Base-by-base conservation (phyloP, 2,888 invertebrate species). In the Lasius platythorax region DNA sequence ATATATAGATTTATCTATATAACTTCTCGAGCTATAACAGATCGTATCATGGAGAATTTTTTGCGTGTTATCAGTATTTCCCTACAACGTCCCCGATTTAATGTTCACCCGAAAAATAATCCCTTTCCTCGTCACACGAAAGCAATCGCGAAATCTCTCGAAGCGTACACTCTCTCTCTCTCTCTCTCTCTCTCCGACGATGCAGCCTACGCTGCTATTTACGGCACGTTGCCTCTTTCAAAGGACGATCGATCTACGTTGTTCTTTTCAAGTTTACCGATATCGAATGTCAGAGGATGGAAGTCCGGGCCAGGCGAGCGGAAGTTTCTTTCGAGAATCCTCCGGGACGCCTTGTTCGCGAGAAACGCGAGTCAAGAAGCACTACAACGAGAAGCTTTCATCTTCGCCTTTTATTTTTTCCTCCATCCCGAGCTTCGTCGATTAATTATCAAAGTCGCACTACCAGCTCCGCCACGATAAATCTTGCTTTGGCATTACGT, bases 391-490 rank as follows among this genome's bases (percentile, higher is more conserved):
- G 64, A 43, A 64, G 53, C 82, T 82, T 82, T 75, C 53, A 82
- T 82, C 64, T 81, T 78, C 40, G 2, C 9, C 50, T 82, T 63
- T 63, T 64, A 74, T 82, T 74, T 50, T 30, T 18, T 12, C 73
- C 8, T 68, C 15, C 33, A 46, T 33, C 15, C 37, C 56, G 33
- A 18, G 67, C 11, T 28, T 56, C 70, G 46, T 86, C 58, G 56
- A 61, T 76, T 82, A 76, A 76, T 82, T 82, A 83, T 86, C 68
- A 70, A 73, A 63, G 58, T 72, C 30, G 63, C 33, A 3, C 9
- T 3, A 33, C 3, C 30, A n/a, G 18, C 11, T 74, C 23, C n/a
- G 61, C 4, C 11, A 3, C 28, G 18, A 82, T 75, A 72, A 46
- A 61, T 50, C 46, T 61, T 37, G 43, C 67, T 74, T 75, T 43